These are phyloP conservation scores for Cinclus cinclus DNA, from an alignment of 2,113 vertebrate species.

Conservation along the genomic window DNA sequence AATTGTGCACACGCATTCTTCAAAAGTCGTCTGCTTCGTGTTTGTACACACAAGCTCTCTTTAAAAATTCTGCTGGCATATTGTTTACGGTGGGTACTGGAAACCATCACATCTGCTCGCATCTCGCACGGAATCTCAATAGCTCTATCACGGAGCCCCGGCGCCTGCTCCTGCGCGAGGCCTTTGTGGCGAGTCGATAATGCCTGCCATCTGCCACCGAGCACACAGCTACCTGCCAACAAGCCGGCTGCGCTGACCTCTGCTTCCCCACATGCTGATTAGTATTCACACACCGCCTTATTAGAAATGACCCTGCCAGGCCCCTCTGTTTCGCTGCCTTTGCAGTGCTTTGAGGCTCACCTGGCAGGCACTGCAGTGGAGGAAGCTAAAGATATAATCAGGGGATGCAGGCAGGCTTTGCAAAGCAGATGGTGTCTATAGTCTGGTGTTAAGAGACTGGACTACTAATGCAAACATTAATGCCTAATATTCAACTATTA, in stretches of 20 bases:
- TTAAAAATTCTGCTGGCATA: constrained; percentile 81
- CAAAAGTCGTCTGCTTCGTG: constrained; percentile 66
- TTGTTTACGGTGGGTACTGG: constrained; percentile 78
- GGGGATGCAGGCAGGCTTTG: constrained; percentile 75
- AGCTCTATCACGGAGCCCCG: constrained; percentile 74
- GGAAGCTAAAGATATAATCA: constrained; percentile 79
- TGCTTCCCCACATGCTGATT: constrained; percentile 79
- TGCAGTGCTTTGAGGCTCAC: constrained; percentile 78
- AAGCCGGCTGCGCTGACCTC: constrained; percentile 79
- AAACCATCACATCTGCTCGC: constrained; percentile 82
- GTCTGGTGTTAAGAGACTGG: constrained; percentile 71
- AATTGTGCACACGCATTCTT: constrained; percentile 44
- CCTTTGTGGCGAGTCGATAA: constrained; percentile 83
- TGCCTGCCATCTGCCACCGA: constrained; percentile 85
- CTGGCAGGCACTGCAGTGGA: constrained; percentile 78
- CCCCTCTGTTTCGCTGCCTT: constrained; percentile 75
- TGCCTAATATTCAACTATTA: constrained; percentile 63
- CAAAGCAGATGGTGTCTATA: constrained; percentile 79
- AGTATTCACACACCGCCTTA: constrained; percentile 80
- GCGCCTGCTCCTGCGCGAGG: constrained; percentile 73
- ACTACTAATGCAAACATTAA: constrained; percentile 74
- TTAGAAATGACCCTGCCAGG: constrained; percentile 80
- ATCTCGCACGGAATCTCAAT: constrained; percentile 84
- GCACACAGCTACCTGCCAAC: constrained; percentile 84
- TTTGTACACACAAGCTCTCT: constrained; percentile 80